Evolutionary conservation across 2,113 vertebrate genomes (phyloP).

Genomic region (Ciconia maguari): DNA sequence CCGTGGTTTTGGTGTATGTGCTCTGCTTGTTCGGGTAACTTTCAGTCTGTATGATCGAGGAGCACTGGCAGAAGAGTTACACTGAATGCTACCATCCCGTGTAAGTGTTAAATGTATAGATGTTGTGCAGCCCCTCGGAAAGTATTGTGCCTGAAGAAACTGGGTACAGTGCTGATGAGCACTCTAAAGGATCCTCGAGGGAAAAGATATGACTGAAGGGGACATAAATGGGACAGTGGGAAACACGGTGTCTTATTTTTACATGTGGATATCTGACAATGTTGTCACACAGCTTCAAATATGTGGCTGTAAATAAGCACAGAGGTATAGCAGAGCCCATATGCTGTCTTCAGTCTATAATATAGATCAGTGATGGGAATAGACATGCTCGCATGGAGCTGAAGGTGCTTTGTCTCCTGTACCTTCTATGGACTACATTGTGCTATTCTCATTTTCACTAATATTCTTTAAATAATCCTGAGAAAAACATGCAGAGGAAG

Average conservation of each 20-base stretch:
- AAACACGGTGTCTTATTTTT: neutral
- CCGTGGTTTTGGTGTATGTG: accelerated
- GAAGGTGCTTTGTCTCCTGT: neutral
- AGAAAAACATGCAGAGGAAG: neutral
- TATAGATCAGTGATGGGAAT: neutral
- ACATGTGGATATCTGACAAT: accelerated
- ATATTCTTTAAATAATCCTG: neutral
- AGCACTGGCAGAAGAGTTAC: too few species aligned
- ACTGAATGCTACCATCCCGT: neutral
- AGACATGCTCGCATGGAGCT: accelerated
- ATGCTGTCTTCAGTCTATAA: neutral
- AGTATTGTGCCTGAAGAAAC: neutral
- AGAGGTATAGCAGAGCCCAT: accelerated
- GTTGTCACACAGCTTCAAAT: neutral
- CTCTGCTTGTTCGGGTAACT: neutral
- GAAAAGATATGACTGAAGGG: neutral
- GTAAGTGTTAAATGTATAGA: accelerated
- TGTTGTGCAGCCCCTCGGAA: too few species aligned
- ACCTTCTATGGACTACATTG: accelerated
- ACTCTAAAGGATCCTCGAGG: accelerated
- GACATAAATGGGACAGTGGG: neutral
- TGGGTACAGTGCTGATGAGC: neutral
- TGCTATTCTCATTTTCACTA: neutral
- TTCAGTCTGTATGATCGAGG: accelerated
- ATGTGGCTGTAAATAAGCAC: neutral